phyloP scores from a whole-genome alignment of 2,797 vertebrate genomes.

The Phataginus tricuspis region DNA sequence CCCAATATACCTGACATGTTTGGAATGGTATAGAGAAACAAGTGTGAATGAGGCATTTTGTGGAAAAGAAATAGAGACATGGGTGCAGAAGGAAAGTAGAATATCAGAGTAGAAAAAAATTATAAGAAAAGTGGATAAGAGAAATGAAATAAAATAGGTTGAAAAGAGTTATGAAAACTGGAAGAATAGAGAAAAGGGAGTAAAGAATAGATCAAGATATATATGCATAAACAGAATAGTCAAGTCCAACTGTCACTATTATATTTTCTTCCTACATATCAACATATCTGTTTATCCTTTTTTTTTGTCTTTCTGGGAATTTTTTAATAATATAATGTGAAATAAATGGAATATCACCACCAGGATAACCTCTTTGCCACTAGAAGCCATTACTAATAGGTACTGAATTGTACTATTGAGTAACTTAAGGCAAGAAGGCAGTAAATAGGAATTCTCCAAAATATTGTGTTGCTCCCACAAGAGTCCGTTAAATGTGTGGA shows the following conservation, averaged over 20 bases:
- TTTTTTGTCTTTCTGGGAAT: neutral
- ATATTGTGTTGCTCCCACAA: neutral
- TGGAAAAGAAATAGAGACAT: neutral
- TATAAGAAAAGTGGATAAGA: neutral
- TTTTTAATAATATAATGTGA: neutral
- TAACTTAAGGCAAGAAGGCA: neutral
- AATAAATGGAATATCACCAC: neutral
- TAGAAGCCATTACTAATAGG: neutral
- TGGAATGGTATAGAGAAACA: constrained; percentile 29
- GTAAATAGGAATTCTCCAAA: neutral
- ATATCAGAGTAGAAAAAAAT: neutral
- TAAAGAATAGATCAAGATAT: neutral
- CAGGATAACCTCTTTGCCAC: neutral
- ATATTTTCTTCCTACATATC: neutral
- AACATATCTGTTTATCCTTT: neutral
- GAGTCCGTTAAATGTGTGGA: neutral
- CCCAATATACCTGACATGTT: constrained; percentile 36
- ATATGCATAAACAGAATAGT: neutral
- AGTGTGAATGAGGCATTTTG: neutral
- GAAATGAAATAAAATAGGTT: neutral
- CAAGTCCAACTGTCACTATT: neutral
- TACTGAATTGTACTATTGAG: neutral
- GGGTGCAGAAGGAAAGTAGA: neutral
- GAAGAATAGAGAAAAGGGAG: neutral
- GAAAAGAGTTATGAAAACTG: neutral